These are phyloP conservation scores for Drosophila pectinifera DNA, from an alignment of 1,140 invertebrate species.

Conservation along the genomic window DNA sequence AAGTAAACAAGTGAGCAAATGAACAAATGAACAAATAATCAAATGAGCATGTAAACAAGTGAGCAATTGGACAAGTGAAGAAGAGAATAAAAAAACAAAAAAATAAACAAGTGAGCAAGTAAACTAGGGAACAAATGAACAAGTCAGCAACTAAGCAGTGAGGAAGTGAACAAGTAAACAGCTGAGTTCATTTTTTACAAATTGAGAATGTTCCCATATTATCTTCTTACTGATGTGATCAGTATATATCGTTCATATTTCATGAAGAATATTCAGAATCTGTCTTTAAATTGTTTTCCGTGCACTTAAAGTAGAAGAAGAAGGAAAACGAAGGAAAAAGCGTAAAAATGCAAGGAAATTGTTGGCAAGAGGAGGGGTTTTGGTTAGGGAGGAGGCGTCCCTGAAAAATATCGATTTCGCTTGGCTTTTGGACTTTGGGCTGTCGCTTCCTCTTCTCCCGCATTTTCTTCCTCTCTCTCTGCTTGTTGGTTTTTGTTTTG, in stretches of 20 bases:
- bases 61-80: background rate
- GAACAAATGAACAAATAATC: background rate
- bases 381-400: conserved; percentile 36
- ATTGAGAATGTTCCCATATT: background rate
- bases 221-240: background rate
- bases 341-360: conserved; percentile 6
- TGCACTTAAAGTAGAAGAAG: conserved; percentile 1
- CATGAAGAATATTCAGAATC: background rate
- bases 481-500: conserved; percentile 32
- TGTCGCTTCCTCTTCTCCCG: conserved; percentile 17
- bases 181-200: too few species aligned
- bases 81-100: too few species aligned
- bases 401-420: conserved; percentile 76
- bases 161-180: too few species aligned
- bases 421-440: conserved; percentile 47
- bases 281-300: background rate
- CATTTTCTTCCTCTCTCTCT: conserved; percentile 10
- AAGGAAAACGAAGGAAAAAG: conserved; percentile 21
- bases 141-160: too few species aligned
- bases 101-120: too few species aligned
- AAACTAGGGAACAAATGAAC: too few species aligned
- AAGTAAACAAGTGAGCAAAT: background rate
- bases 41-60: background rate
- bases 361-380: background rate
- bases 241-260: background rate